Base-by-base conservation (phyloP, 1,140 invertebrate species). In the Drosophila pectinifera region DNA sequence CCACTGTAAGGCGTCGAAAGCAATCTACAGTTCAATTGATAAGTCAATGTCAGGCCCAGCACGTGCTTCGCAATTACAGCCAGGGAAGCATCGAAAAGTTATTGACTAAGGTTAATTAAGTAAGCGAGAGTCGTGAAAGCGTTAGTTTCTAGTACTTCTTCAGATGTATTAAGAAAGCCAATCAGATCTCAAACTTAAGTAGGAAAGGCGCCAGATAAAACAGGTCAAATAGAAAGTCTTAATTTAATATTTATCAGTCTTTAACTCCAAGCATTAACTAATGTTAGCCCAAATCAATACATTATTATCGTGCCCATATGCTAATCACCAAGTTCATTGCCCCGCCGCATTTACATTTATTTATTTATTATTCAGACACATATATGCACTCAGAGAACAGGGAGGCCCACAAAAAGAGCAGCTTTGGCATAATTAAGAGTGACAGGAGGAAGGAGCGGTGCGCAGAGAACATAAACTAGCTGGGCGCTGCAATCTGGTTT, bases 1-100 rank as follows among this genome's bases (percentile, higher is more conserved):
- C 1, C 0, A 49, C 2, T 31, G 46, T 13, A 18, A 49, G 5
- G 46, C 31, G 10, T 49, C 18, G 3, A 49, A 28, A 31, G 46
- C 46, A 49, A 49, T 49, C 26, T 49, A 49, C 18, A 62, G 82
- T 74, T 86, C 78, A 85, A 85, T 86, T 85, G 74, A 73, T 43
- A 55, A 46, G 81, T 86, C 78, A 85, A 85, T 86, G 82, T 69
- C 82, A 73, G 4, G 31, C 10, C 22, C 39, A 74, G 26, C 69
- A 75, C 73, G 73, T 75, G 59, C 10, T 57, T 74, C 16, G 43
- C 10, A 20, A 46, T 45, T 65, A 10, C 28, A 5, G 10, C 16
- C 18, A 13, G 26, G 46, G 46, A 49, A 49, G 26, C 4, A 31
- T 16, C 0, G 5, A 31, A 49, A 49, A 31, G 46, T 49, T 49